Conservation (phyloP, 2,888 invertebrate species). For the Acrobasis consociella region DNA sequence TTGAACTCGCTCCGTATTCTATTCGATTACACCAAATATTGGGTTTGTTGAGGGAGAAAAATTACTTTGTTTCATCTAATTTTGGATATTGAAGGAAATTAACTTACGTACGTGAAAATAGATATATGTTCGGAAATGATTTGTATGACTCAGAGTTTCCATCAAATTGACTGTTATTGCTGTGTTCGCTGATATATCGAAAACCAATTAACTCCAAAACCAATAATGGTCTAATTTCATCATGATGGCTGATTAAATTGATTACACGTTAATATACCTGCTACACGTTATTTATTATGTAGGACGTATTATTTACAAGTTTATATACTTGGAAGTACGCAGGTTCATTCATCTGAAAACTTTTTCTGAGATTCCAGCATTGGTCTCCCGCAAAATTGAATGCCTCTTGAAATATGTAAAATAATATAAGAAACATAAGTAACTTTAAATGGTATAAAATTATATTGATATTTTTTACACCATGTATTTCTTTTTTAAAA, state of each 20-base stretch:
- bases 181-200: background rate
- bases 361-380: too few species aligned
- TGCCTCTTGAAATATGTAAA: too few species aligned
- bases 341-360: too few species aligned
- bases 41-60: background rate
- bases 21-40: constrained; percentile 10
- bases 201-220: constrained; percentile 2
- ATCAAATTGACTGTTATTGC: constrained; percentile 11
- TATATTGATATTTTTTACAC: too few species aligned
- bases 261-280: background rate
- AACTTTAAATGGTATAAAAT: too few species aligned
- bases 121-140: background rate
- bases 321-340: too few species aligned
- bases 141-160: constrained; percentile 3
- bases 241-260: background rate
- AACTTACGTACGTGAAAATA: background rate
- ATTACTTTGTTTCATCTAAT: background rate
- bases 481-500: too few species aligned
- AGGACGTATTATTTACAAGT: too few species aligned
- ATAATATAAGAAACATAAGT: too few species aligned
- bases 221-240: background rate
- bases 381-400: too few species aligned
- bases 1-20: constrained; percentile 9
- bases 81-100: background rate
- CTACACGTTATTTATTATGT: background rate